These are phyloP conservation scores for Nemotelus pantherinus DNA, from an alignment of 2,888 invertebrate species.

Conservation along the genomic window DNA sequence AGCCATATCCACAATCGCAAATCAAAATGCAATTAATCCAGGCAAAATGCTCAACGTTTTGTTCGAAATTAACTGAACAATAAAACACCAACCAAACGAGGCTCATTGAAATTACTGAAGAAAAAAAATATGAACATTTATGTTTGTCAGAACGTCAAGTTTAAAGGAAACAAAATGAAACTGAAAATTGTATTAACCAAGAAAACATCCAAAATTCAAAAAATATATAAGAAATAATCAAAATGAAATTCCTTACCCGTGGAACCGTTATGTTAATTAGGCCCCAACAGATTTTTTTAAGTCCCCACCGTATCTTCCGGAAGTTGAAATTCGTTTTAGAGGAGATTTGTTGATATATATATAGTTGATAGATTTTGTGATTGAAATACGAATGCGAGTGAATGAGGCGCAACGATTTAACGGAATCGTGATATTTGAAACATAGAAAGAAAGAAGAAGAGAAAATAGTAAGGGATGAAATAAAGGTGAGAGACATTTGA, in stretches of 20 bases:
- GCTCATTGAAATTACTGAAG: not conserved
- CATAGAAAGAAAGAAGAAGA: conserved; percentile 51
- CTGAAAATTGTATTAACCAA: not conserved
- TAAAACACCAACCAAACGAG: conserved; percentile 23
- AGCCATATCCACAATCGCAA: conserved; percentile 26
- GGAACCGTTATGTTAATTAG: conserved; percentile 66
- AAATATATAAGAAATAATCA: conserved; percentile 15
- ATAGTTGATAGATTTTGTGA: conserved; percentile 8
- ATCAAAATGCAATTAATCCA: conserved; percentile 18
- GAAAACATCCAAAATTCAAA: conserved; percentile 17
- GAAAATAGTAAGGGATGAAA: conserved; percentile 41
- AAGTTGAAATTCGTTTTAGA: conserved; percentile 35
- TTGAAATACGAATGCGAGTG: not conserved
- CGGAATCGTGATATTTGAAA: conserved; percentile 17
- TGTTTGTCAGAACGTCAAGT: not conserved
- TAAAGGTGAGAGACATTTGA: conserved; percentile 10
- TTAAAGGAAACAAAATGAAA: conserved; percentile 24
- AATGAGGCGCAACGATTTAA: conserved; percentile 15
- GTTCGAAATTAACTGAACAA: conserved; percentile 3
- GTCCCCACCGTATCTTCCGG: conserved; percentile 65
- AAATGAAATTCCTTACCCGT: conserved; percentile 63
- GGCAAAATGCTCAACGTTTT: conserved; percentile 14
- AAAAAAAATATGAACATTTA: conserved; percentile 1
- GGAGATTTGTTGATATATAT: not conserved
- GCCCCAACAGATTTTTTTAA: conserved; percentile 67